These are phyloP conservation scores for Manis pentadactyla DNA, from an alignment of 2,797 vertebrate genomes.

Conservation along the genomic window DNA sequence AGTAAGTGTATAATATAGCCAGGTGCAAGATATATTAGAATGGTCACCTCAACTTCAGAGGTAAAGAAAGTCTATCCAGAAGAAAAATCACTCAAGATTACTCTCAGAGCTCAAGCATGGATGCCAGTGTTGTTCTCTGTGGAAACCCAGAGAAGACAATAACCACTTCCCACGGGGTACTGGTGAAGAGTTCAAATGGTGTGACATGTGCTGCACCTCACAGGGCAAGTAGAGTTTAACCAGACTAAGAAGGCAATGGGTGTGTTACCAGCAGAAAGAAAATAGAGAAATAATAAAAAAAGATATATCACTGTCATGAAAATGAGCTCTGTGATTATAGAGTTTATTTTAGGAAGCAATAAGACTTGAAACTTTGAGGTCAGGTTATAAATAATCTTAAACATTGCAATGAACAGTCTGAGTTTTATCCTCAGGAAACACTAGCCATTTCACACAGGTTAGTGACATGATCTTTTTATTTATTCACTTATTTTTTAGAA, in stretches of 20 bases:
- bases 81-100: neutral
- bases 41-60: neutral
- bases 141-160: neutral
- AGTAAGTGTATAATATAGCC: neutral
- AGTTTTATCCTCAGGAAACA: neutral
- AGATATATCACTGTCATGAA: neutral
- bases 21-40: neutral
- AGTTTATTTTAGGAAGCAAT: neutral
- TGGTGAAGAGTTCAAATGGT: neutral
- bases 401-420: neutral
- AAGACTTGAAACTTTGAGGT: neutral
- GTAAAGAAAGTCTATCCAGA: neutral
- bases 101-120: neutral
- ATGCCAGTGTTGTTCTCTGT: neutral
- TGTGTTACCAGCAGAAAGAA: neutral
- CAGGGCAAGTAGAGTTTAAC: neutral
- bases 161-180: accelerated
- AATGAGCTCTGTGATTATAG: neutral
- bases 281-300: neutral
- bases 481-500: neutral
- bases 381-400: neutral
- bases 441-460: neutral
- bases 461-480: neutral
- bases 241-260: neutral
- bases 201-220: neutral